Conservation (phyloP, 2,888 invertebrate species). For the Drosophila siamana region DNA sequence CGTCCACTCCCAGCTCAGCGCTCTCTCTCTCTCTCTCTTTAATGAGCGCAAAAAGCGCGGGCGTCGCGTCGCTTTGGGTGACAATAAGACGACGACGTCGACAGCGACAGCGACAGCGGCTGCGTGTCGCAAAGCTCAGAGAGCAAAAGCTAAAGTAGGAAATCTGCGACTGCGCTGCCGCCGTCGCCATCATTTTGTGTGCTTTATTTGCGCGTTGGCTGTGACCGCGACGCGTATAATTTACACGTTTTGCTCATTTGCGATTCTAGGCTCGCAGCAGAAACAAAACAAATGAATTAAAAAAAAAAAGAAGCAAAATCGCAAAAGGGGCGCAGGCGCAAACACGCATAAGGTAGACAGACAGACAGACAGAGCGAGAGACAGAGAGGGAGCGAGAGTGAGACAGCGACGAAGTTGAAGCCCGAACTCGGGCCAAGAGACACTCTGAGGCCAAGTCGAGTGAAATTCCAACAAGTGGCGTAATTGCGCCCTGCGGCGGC, state of each 20-base stretch:
- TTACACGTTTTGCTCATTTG: conserved; percentile 83
- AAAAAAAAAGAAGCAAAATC: conserved; percentile 47
- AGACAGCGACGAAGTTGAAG: conserved; percentile 9
- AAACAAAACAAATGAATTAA: conserved; percentile 76
- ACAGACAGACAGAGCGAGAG: conserved; percentile 22
- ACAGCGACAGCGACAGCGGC: conserved; percentile 5
- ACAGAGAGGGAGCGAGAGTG: conserved; percentile 2
- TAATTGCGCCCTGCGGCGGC: conserved; percentile 82
- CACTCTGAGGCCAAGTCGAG: conserved; percentile 52
- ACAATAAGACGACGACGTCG: conserved; percentile 48
- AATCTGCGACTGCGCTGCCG: conserved; percentile 19
- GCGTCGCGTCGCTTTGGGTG: conserved; percentile 67
- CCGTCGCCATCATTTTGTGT: conserved; percentile 30
- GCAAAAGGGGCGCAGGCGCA: conserved; percentile 35
- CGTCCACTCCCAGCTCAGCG: conserved; percentile 5
- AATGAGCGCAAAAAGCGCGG: too few species aligned
- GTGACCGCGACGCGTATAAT: conserved; percentile 81
- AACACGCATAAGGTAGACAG: background rate
- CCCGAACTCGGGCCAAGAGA: conserved; percentile 26
- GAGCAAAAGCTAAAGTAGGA: conserved; percentile 47
- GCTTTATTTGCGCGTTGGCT: conserved; percentile 76
- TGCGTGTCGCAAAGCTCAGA: conserved; percentile 49
- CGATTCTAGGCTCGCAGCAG: conserved; percentile 76
- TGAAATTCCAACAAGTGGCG: conserved; percentile 82
- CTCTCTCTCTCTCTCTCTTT: background rate